A percentile compares a stretch with the other conserved stretches of the same genome.
phyloP scores from a whole-genome alignment of 2,888 invertebrate genomes.

The Ischnura elegans region DNA sequence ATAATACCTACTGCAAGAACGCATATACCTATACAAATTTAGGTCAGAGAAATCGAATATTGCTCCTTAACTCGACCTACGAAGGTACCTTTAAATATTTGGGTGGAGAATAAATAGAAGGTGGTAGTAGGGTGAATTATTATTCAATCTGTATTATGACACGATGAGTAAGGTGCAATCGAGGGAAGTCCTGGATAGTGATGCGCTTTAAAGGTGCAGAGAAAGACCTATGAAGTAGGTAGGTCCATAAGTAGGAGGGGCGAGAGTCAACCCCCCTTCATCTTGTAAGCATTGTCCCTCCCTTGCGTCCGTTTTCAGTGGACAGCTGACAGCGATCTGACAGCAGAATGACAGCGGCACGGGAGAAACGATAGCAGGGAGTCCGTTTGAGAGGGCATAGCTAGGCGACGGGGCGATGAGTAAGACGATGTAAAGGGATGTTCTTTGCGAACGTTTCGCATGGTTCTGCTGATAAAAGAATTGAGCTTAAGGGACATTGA shows the following conservation, averaged over 20 bases:
- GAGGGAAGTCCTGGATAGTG: neutral
- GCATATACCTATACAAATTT: too few species aligned
- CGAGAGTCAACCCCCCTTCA: neutral
- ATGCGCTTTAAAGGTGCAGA: neutral
- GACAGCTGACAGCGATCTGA: constrained; percentile 45
- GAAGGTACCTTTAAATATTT: too few species aligned
- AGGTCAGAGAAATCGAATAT: too few species aligned
- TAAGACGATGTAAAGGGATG: neutral
- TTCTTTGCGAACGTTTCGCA: neutral
- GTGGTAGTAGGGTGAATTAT: too few species aligned
- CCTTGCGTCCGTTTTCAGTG: neutral
- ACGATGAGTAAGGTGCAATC: too few species aligned
- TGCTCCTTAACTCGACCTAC: too few species aligned
- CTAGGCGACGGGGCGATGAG: neutral
- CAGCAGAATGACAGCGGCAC: constrained; percentile 49
- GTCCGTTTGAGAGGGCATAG: constrained; percentile 29
- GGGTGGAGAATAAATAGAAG: too few species aligned
- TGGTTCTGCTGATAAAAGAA: too few species aligned
- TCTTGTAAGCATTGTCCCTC: neutral
- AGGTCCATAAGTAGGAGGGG: neutral
- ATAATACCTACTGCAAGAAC: too few species aligned
- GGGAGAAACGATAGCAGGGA: neutral
- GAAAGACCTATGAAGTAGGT: neutral
- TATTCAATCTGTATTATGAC: too few species aligned
- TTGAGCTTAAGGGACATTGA: too few species aligned